Conservation (phyloP, 2,113 vertebrate species). For the Rhabdornis inornatus region DNA sequence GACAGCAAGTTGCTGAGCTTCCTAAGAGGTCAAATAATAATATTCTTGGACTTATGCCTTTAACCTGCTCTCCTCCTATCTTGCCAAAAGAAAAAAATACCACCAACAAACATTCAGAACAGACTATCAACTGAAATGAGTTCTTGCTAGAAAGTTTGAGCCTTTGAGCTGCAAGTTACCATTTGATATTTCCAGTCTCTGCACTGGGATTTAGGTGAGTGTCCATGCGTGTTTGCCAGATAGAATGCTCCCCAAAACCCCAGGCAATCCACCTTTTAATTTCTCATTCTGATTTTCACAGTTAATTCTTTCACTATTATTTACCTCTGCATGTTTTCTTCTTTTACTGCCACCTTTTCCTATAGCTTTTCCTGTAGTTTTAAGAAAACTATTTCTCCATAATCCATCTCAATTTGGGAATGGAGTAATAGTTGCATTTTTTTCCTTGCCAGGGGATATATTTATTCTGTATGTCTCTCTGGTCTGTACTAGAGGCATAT, state of each 20-base stretch:
- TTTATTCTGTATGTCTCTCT: neutral
- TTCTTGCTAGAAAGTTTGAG: neutral
- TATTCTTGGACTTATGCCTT: neutral
- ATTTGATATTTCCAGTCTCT: neutral
- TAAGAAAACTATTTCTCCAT: neutral
- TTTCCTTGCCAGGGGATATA: neutral
- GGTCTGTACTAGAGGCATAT: neutral
- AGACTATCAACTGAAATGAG: neutral
- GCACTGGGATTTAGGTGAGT: neutral
- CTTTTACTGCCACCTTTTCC: neutral
- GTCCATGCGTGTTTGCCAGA: neutral
- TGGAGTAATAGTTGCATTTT: neutral
- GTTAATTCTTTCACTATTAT: neutral
- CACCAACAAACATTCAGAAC: neutral
- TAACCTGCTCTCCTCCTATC: neutral
- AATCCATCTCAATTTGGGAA: neutral
- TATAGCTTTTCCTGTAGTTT: neutral
- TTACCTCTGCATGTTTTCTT: neutral
- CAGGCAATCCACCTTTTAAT: neutral
- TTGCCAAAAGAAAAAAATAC: neutral
- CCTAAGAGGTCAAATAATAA: neutral
- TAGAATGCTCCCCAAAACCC: neutral
- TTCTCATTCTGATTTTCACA: neutral
- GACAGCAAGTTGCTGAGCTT: neutral
- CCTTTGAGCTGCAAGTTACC: neutral